Conservation (phyloP, 2,888 invertebrate genomes). For the Euphydryas editha region DNA sequence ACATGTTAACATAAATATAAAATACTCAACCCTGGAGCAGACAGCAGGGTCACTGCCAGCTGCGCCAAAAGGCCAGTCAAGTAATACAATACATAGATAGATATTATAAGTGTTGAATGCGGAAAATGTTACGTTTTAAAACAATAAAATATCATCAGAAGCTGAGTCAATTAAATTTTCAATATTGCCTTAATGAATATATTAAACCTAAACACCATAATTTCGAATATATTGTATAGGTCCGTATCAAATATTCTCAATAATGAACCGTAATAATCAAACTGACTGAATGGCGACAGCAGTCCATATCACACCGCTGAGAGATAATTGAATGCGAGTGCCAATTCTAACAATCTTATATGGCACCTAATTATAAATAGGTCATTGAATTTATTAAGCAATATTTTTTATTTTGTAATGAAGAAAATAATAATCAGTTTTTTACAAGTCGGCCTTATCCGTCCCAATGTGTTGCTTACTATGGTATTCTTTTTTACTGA, state of each 20-base stretch:
- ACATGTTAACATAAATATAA: too few relatives aligned
- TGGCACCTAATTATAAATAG: neutral
- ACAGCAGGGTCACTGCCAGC: too few relatives aligned
- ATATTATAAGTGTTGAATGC: too few relatives aligned
- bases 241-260: neutral
- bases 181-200: neutral
- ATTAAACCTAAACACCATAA: neutral
- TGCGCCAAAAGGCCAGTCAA: too few relatives aligned
- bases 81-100: too few relatives aligned
- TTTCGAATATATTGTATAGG: neutral
- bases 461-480: constrained; percentile 19
- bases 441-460: constrained; percentile 18
- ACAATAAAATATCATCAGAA: too few relatives aligned
- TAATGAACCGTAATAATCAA: neutral
- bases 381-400: neutral
- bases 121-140: too few relatives aligned
- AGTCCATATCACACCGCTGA: neutral
- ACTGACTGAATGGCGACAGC: constrained; percentile 4
- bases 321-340: constrained; percentile 2
- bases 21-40: too few relatives aligned
- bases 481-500: constrained; percentile 15
- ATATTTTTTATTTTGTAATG: neutral
- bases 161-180: neutral
- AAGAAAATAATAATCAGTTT: neutral
- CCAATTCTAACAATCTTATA: constrained; percentile 3